phyloP scores from a whole-genome alignment of 2,888 invertebrate genomes.

The Ochropacha duplaris region DNA sequence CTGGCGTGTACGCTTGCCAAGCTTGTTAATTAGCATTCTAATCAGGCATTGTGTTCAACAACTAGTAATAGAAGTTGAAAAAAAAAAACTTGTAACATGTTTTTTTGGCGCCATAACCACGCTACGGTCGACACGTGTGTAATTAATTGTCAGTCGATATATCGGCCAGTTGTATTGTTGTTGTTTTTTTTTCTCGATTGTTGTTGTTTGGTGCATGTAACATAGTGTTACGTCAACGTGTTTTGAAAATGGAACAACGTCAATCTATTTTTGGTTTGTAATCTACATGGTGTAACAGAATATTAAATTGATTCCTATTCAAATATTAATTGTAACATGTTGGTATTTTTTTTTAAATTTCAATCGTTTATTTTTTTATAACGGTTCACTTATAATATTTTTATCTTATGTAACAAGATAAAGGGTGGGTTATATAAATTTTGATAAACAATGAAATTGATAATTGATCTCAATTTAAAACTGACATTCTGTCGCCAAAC shows the following conservation, averaged over 20 bases:
- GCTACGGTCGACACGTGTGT: slow-evolving; percentile 4
- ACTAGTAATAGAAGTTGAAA: slow-evolving; percentile 3
- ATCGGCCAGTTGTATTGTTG: slow-evolving; percentile 6
- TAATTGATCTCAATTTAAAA: no score
- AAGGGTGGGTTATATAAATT: no score
- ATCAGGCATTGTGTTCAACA: slow-evolving; percentile 45
- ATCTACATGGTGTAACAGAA: background rate
- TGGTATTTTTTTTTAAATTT: background rate
- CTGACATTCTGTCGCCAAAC: no score
- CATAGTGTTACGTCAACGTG: background rate
- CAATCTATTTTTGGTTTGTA: background rate
- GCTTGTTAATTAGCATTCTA: slow-evolving; percentile 43
- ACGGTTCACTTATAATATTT: no score
- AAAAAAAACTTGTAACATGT: slow-evolving; percentile 1
- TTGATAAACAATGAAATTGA: no score
- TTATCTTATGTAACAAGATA: background rate
- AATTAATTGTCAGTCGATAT: slow-evolving; percentile 8
- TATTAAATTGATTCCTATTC: background rate
- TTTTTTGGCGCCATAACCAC: slow-evolving; percentile 1
- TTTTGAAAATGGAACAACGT: slow-evolving; percentile 6
- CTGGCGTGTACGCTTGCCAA: slow-evolving; percentile 8
- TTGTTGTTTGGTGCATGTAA: slow-evolving; percentile 2
- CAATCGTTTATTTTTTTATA: background rate
- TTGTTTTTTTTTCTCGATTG: slow-evolving; percentile 1
- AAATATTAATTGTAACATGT: background rate